Evolutionary conservation across 2,113 vertebrate species (phyloP), one percentile per base, ranked within the genome.

Genomic region (Cebidichthys violaceus): DNA sequence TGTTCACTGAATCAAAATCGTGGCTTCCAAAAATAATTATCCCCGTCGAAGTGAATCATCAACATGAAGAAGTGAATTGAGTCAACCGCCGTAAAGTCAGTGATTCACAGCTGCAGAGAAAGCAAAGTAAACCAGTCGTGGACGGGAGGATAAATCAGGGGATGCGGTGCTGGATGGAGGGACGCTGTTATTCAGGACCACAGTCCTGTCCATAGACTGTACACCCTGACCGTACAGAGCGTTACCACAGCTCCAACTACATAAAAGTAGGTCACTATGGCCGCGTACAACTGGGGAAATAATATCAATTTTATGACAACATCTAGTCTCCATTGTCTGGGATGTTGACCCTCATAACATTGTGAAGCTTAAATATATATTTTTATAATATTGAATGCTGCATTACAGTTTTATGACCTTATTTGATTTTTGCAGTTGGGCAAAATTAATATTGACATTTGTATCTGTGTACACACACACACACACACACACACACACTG

Each of bases 11-110:
- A 57, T 66, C 35, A 67, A 78, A 47, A 72, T 79, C 39, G 39
- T 76, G 70, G 33, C 69, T 62, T 72, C 66, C 79, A 82, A 67
- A 79, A 75, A 69, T 82, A 85, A 70, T 55, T 29, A 65, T 71
- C 27, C 24, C 50, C 9, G 50, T 8, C 43, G 33, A 65, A 57
- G 60, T 80, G 85, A 89, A 80, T 77, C 82, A 76, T 14, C 55
- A 22, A 65, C 73, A 67, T 29, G 54, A 64, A 75, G 18, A 47
- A 33, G 8, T 68, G 50, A 69, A 66, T 7, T 27, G 31, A 86
- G 43, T 76, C 62, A 65, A 84, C 50, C 65, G 22, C 70, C 35
- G 76, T 64, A 24, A 61, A 78, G 64, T 15, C 57, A 67, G 62
- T 84, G 87, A 86, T 79, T 79, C 75, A 87, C 61, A 35, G 35